Conservation (phyloP, 2,797 vertebrate genomes). For the Benthosema pterotum region DNA sequence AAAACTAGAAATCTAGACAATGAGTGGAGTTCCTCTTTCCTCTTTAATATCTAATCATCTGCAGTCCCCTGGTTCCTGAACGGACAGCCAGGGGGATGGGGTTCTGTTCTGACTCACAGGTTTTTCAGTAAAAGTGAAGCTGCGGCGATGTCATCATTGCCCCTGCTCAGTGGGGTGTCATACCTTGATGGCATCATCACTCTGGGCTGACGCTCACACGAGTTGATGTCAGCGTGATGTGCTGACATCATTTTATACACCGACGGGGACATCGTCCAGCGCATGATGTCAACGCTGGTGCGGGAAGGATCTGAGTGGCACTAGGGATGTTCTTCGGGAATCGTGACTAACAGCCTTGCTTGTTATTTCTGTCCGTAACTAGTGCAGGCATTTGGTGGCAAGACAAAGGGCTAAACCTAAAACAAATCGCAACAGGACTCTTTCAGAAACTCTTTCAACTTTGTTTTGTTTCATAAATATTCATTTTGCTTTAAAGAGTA, state of each 20-base stretch:
- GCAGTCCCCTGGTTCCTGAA: not conserved
- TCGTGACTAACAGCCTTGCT: constrained; percentile 23
- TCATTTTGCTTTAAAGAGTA: too few species aligned
- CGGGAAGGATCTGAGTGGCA: constrained; percentile 4
- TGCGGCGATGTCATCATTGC: constrained; percentile 53
- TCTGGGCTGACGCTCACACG: constrained; percentile 39
- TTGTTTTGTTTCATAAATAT: too few species aligned
- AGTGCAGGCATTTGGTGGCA: not conserved
- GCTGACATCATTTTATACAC: constrained; percentile 49
- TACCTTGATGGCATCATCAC: constrained; percentile 47
- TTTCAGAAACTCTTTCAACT: too few species aligned
- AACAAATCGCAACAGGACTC: too few species aligned
- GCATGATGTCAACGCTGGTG: constrained; percentile 38
- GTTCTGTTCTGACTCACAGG: constrained; percentile 60
- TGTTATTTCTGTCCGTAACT: constrained; percentile 10
- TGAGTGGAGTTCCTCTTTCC: too few species aligned
- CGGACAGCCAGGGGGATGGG: not conserved
- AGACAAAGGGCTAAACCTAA: too few species aligned
- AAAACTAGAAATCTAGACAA: too few species aligned
- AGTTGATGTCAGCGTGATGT: constrained; percentile 59
- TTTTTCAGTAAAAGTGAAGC: constrained; percentile 47
- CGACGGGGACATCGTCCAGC: constrained; percentile 38
- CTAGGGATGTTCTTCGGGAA: constrained; percentile 6
- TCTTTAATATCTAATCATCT: too few species aligned
- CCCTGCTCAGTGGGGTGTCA: constrained; percentile 39